phyloP scores from a whole-genome alignment of 2,888 invertebrate genomes.

The Rhingia campestris region DNA sequence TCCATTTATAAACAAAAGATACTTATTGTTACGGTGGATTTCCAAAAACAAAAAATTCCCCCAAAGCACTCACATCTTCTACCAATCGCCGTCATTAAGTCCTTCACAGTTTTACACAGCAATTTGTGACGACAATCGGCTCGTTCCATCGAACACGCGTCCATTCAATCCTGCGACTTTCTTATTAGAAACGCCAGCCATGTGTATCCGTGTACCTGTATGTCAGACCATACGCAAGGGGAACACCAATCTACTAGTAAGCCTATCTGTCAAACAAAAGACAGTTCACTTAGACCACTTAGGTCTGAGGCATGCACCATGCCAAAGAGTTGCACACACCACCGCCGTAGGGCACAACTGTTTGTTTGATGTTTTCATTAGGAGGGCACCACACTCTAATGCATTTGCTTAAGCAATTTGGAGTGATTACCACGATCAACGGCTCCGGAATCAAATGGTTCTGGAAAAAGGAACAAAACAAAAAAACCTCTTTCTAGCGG shows the following conservation, averaged over 20 bases:
- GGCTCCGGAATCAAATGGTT: neutral
- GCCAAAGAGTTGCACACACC: neutral
- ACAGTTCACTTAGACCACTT: constrained; percentile 59
- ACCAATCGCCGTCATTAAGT: constrained; percentile 35
- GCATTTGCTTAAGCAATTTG: constrained; percentile 64
- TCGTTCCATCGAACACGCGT: constrained; percentile 12
- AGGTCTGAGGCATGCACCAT: constrained; percentile 31
- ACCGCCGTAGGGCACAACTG: constrained; percentile 45
- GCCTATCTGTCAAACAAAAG: constrained; percentile 54
- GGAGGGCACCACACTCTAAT: constrained; percentile 54
- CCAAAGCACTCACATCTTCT: constrained; percentile 7
- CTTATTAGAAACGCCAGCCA: constrained; percentile 10
- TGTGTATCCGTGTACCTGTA: neutral
- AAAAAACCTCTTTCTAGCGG: neutral
- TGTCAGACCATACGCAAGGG: neutral
- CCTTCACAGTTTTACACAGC: constrained; percentile 20
- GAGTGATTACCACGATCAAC: constrained; percentile 59
- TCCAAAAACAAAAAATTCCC: constrained; percentile 1
- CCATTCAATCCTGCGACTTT: constrained; percentile 20
- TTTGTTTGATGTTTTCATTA: constrained; percentile 67
- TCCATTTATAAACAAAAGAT: no score
- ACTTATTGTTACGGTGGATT: neutral
- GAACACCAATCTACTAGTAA: neutral
- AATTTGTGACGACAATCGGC: constrained; percentile 42
- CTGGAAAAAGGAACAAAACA: neutral